Conservation (phyloP, 2,888 invertebrate species). For the Encarsia formosa region DNA sequence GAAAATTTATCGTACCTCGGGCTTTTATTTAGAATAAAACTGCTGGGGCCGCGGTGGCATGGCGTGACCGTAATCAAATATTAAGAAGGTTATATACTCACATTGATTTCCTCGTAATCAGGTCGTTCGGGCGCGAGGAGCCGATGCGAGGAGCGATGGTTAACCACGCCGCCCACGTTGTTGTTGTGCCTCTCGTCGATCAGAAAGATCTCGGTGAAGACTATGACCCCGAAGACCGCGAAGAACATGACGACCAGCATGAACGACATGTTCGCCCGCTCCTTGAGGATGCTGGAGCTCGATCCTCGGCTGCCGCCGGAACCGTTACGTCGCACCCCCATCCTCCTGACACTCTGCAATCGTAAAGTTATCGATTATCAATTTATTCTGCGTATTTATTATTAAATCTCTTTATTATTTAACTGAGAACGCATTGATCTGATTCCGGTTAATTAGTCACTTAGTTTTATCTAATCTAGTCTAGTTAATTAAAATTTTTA, state of each 20-base stretch:
- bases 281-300: conserved; percentile 60
- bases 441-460: too few species aligned
- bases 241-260: conserved; percentile 88
- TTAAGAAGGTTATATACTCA: conserved; percentile 30
- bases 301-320: conserved; percentile 51
- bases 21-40: neutral
- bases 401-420: too few species aligned
- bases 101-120: conserved; percentile 66
- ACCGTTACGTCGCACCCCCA: conserved; percentile 53
- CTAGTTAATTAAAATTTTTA: too few species aligned
- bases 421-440: too few species aligned
- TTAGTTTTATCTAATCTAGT: too few species aligned
- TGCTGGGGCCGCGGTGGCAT: neutral
- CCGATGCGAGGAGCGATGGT: conserved; percentile 52
- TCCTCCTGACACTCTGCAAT: conserved; percentile 35
- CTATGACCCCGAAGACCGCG: conserved; percentile 81
- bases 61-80: neutral
- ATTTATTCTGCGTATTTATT: too few species aligned
- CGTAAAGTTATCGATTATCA: too few species aligned
- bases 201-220: conserved; percentile 78
- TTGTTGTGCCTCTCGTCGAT: conserved; percentile 57
- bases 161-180: conserved; percentile 56
- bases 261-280: conserved; percentile 84
- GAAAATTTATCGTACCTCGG: neutral
- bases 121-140: conserved; percentile 56